phyloP scores from a whole-genome alignment of 2,888 invertebrate species.

The Rosalia funebris region DNA sequence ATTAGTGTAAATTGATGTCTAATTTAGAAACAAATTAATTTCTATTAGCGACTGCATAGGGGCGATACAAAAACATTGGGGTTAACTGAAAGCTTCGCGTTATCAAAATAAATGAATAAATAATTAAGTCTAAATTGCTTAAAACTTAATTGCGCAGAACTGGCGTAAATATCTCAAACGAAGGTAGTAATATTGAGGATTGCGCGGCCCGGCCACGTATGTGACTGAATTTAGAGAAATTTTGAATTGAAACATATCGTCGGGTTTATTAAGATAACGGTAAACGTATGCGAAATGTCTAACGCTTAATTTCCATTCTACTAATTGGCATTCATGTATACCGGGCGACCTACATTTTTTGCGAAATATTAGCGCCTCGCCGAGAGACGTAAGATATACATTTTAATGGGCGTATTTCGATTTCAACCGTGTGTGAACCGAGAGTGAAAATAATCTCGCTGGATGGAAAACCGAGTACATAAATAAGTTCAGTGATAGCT shows the following conservation, averaged over 20 bases:
- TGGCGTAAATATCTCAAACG: not conserved
- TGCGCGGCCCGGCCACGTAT: not conserved
- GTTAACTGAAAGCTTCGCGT: not conserved
- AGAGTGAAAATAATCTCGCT: constrained; percentile 1
- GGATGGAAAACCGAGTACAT: too few relatives aligned
- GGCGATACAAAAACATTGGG: not conserved
- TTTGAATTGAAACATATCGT: constrained; percentile 1
- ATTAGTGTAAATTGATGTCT: constrained; percentile 1
- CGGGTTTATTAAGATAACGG: constrained; percentile 1
- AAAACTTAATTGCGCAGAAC: not conserved
- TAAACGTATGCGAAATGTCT: constrained; percentile 13
- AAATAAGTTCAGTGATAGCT: too few relatives aligned
- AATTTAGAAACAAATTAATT: constrained; percentile 2
- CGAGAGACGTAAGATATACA: constrained; percentile 1
- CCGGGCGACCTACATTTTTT: constrained; percentile 20
- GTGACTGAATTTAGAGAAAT: constrained; percentile 10
- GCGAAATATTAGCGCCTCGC: constrained; percentile 5
- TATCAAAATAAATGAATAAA: constrained; percentile 3
- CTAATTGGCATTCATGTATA: constrained; percentile 25
- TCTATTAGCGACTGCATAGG: not conserved
- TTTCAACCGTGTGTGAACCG: not conserved
- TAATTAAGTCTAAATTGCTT: not conserved
- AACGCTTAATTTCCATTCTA: constrained; percentile 20
- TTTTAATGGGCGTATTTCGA: constrained; percentile 2
- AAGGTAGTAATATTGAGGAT: not conserved